Base-by-base conservation (phyloP, 2,888 invertebrate species). In the Xanthorhoe spadicearia region DNA sequence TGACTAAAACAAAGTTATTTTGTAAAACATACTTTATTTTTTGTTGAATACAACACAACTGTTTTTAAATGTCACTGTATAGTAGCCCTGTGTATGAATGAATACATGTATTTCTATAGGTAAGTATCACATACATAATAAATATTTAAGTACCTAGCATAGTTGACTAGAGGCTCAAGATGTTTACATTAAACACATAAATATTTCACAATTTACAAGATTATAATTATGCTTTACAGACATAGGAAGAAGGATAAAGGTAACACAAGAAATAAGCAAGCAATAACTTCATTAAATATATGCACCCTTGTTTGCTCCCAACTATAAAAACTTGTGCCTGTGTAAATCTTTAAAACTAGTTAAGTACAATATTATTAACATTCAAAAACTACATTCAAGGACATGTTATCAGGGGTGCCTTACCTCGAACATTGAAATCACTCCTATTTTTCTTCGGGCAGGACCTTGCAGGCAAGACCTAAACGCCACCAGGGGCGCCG, bases 1-100 rank as follows among this genome's bases (percentile, higher is more conserved):
- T 38, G 38, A 58, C 58, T 38, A 50, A 58, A 58, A 58, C 58
- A 58, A 58, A 50, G 5, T n/a, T 35, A 17, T 58, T 38, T 4
- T 7, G 50, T 58, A 58, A 10, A 56, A 17, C 4, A 48, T 18
- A 57, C 18, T 57, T 57, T 57, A 58, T 58, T 58, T 38, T 10
- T 43, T 18, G 13, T 43, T 43, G 19, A 10, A 9, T 51, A 51
- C 51, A 23, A 51, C 23, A 51, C n/a, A 51, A 51, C 19, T 51
- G n/a, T 23, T 19, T 50, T 13, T 23, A 54, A 53, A 53, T 38
- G 4, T 18, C 38, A 54, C 13, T 10, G 18, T 10, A 38, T 32
- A 38, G 9, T 50, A 55, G n/a, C 18, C 23, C 19, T 7, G 23
- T 55, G n/a, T 23, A 46, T 13, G 18, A 2, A 38, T 38, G 38